Conservation (phyloP, 2,888 invertebrate species). For the Sinhomidia bicolor region DNA sequence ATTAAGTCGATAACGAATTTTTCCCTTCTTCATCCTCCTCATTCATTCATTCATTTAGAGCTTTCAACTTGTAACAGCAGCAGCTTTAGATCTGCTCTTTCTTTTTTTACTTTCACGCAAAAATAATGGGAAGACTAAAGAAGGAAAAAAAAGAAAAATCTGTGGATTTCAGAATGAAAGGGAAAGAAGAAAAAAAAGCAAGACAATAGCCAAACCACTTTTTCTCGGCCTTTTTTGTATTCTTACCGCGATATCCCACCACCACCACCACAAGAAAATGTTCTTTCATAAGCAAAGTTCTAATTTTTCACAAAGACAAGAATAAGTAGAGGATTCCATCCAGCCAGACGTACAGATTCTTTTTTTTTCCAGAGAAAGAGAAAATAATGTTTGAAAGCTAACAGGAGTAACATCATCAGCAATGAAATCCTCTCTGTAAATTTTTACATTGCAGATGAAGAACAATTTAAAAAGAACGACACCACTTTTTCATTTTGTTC, state of each 20-base stretch:
- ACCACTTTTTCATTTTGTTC: constrained; percentile 1
- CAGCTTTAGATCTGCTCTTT: constrained; percentile 17
- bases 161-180: constrained; percentile 35
- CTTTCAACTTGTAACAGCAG: constrained; percentile 60
- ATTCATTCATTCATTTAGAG: constrained; percentile 68
- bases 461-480: not conserved
- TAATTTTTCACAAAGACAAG: constrained; percentile 42
- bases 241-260: constrained; percentile 41
- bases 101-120: constrained; percentile 35
- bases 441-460: not conserved
- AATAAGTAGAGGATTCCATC: constrained; percentile 33
- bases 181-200: not conserved
- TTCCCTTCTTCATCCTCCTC: constrained; percentile 75
- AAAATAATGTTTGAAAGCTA: not conserved
- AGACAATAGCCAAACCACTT: constrained; percentile 6
- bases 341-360: not conserved
- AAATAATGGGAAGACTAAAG: constrained; percentile 8
- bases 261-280: not conserved
- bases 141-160: constrained; percentile 49
- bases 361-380: not conserved
- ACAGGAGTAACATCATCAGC: not conserved
- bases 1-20: constrained; percentile 80
- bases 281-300: constrained; percentile 16
- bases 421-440: not conserved
- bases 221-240: constrained; percentile 54